Evolutionary conservation across 2,888 invertebrate genomes (phyloP).

Genomic region (Leptinotarsa haldemani): DNA sequence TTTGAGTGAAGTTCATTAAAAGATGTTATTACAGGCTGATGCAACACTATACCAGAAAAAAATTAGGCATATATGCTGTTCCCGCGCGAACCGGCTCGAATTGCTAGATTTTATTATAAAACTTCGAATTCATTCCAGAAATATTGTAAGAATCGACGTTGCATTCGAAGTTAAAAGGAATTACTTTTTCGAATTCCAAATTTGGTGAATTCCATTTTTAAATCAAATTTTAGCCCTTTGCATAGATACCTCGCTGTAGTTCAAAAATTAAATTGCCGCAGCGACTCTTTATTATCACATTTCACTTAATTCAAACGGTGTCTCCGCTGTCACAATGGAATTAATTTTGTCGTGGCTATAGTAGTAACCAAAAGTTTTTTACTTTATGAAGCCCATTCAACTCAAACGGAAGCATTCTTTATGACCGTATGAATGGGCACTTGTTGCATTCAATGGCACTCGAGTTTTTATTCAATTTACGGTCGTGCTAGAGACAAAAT

Average conservation of each 20-base stretch:
- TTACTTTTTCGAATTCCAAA: no score
- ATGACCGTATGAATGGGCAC: conserved; percentile 1
- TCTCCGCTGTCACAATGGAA: conserved; percentile 2
- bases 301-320: not conserved
- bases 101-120: no score
- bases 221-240: no score
- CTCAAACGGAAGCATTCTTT: conserved; percentile 1
- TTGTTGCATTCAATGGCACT: conserved; percentile 9
- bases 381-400: not conserved
- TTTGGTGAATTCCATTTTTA: no score
- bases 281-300: not conserved
- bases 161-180: no score
- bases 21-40: no score
- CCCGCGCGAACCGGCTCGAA: no score
- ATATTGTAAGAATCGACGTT: no score
- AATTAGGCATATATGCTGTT: no score
- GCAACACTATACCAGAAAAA: no score
- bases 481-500: not conserved
- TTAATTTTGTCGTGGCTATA: not conserved
- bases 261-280: not conserved
- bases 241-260: not conserved
- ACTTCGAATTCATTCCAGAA: no score
- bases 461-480: conserved; percentile 7
- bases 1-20: no score
- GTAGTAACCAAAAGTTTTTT: not conserved